Conservation (phyloP, 2,888 invertebrate genomes). For the Eurytoma californica region DNA sequence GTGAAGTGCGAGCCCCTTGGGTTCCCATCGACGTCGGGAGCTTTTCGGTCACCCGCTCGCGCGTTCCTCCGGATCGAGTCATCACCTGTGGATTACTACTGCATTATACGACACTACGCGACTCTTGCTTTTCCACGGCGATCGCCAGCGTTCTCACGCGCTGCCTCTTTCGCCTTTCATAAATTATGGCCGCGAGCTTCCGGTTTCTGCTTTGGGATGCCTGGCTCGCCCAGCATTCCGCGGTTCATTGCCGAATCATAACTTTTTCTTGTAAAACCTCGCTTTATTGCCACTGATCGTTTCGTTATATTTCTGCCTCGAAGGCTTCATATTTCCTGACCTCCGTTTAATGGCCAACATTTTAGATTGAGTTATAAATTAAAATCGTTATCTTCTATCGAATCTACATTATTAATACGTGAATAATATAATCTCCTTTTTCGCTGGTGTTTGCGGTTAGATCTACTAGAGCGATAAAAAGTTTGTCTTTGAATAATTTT, state of each 20-base stretch:
- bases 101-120: too few relatives aligned
- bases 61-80: not conserved
- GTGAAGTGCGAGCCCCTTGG: slow-evolving; percentile 72
- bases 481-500: too few relatives aligned
- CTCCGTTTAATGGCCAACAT: too few relatives aligned
- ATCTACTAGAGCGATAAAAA: too few relatives aligned
- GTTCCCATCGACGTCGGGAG: slow-evolving; percentile 70
- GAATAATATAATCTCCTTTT: too few relatives aligned
- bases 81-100: not conserved
- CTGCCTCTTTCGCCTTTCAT: slow-evolving; percentile 13
- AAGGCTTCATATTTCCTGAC: not conserved
- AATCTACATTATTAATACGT: too few relatives aligned
- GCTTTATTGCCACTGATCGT: slow-evolving; percentile 17
- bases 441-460: too few relatives aligned
- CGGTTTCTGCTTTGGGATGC: slow-evolving; percentile 4
- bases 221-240: slow-evolving; percentile 16
- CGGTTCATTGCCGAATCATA: not conserved
- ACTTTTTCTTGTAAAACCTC: not conserved
- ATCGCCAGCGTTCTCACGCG: slow-evolving; percentile 1
- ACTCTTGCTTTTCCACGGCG: slow-evolving; percentile 14
- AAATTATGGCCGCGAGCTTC: slow-evolving; percentile 25
- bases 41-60: not conserved
- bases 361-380: too few relatives aligned
- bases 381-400: too few relatives aligned
- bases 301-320: not conserved